phyloP scores from a whole-genome alignment of 2,113 vertebrate genomes.

The Sylvietta virens region DNA sequence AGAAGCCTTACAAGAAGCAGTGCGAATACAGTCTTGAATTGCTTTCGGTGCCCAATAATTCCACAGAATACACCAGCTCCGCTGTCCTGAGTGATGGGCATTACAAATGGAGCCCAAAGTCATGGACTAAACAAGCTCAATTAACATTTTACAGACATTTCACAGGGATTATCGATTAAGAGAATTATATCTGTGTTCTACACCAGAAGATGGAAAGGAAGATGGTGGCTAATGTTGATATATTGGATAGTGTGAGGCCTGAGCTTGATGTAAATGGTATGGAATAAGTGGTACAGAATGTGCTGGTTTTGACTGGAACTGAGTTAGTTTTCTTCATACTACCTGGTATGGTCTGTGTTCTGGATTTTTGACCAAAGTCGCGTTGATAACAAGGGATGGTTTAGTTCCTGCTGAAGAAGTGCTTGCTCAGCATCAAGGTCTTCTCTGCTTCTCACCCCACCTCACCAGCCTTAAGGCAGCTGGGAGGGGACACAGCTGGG shows the following conservation, averaged over 20 bases:
- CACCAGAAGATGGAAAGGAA: not conserved
- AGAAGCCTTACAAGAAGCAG: not conserved
- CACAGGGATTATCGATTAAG: rapidly evolving
- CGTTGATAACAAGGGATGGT: not conserved
- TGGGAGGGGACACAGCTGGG: not conserved
- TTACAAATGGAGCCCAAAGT: not conserved
- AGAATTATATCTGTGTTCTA: not conserved
- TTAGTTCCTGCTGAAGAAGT: not conserved
- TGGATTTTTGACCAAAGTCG: not conserved
- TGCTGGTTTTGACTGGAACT: not conserved
- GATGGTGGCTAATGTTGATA: not conserved
- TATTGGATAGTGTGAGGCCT: not conserved
- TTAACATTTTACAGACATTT: not conserved
- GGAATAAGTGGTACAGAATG: not conserved
- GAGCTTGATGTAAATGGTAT: not conserved
- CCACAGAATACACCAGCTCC: too few relatives aligned
- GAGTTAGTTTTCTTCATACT: not conserved
- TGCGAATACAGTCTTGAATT: not conserved
- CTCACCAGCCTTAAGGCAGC: not conserved
- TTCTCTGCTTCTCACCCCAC: not conserved
- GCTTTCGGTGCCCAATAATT: not conserved
- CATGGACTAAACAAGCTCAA: not conserved
- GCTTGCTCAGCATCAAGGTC: not conserved
- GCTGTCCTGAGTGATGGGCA: not conserved
- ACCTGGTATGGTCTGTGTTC: not conserved